A percentile compares a stretch with the other conserved stretches of the same genome.
Conservation (phyloP, 2,113 vertebrate species). For the Tetrao urogallus region DNA sequence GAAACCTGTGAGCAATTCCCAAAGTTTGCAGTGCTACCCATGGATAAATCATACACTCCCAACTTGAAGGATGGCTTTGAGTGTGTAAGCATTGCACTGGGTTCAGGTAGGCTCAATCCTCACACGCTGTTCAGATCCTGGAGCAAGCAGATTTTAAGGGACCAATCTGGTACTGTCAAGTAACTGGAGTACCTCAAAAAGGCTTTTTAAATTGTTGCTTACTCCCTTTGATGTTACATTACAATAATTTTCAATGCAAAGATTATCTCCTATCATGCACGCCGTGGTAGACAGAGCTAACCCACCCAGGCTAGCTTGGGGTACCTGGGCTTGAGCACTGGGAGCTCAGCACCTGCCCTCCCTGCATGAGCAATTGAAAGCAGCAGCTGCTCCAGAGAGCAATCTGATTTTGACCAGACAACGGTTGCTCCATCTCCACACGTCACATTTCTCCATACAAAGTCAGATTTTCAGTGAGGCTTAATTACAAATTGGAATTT, state of each 20-base stretch:
- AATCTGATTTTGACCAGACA: background rate
- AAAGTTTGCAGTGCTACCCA: background rate
- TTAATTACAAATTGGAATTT: conserved; percentile 30
- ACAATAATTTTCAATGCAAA: background rate
- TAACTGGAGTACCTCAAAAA: background rate
- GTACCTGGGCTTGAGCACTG: background rate
- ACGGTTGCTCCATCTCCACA: background rate
- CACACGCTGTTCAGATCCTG: background rate
- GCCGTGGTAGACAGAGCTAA: background rate
- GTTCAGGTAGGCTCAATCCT: background rate
- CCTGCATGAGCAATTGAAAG: background rate
- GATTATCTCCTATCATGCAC: background rate
- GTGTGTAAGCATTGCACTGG: background rate
- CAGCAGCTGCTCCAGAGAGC: background rate
- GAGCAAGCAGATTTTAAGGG: background rate
- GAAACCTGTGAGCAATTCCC: background rate
- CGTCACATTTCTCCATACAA: background rate
- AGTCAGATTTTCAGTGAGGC: background rate
- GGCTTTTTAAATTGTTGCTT: background rate
- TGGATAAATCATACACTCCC: background rate
- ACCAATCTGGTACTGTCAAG: background rate
- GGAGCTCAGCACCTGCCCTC: background rate
- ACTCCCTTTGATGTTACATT: background rate
- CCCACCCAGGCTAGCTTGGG: background rate
- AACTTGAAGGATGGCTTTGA: background rate